Evolutionary conservation across 2,797 vertebrate genomes (phyloP).

Genomic region (Muscicapa comitata): DNA sequence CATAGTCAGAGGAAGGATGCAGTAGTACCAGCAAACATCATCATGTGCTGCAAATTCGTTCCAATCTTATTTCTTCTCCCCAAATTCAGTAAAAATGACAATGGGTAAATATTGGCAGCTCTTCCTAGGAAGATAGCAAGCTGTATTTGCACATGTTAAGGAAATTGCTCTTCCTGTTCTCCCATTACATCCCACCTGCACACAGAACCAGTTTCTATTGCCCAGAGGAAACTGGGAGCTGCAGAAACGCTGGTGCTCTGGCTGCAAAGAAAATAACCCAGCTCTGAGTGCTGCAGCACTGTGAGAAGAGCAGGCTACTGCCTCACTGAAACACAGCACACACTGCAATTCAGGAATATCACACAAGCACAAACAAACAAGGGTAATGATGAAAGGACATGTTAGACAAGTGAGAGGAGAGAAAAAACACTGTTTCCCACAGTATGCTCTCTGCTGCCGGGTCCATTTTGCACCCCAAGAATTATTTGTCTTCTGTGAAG

Average conservation of each 20-base stretch:
- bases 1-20: background rate
- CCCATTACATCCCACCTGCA: background rate
- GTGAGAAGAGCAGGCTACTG: background rate
- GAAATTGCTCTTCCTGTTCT: slow-evolving; percentile 8
- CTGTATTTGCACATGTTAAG: slow-evolving; percentile 76
- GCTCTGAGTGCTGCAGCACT: background rate
- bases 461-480: background rate
- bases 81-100: slow-evolving; percentile 93
- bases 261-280: background rate
- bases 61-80: slow-evolving; percentile 93
- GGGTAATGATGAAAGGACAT: background rate
- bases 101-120: slow-evolving; percentile 96
- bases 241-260: accelerated
- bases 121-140: slow-evolving; percentile 93
- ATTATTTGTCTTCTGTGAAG: background rate
- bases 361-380: background rate
- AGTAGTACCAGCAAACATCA: slow-evolving; percentile 95
- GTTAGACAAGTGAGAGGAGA: background rate
- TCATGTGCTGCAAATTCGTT: slow-evolving; percentile 97
- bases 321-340: background rate
- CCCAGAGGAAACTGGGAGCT: background rate
- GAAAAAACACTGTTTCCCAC: background rate
- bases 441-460: background rate
- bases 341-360: background rate
- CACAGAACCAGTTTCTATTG: background rate